phyloP scores from a whole-genome alignment of 2,888 invertebrate species.

The Lepidonotus clava region DNA sequence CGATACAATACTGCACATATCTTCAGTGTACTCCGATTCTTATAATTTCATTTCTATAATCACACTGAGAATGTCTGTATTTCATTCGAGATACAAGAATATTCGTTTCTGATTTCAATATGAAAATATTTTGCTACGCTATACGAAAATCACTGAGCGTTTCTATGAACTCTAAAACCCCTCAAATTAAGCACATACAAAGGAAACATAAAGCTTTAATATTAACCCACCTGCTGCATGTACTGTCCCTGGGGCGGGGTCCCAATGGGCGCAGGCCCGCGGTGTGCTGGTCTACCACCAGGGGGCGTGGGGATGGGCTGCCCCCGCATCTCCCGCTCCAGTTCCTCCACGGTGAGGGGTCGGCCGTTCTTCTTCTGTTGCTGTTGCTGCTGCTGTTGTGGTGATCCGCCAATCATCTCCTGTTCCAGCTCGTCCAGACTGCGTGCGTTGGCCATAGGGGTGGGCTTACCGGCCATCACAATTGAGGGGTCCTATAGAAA shows the following conservation, averaged over 20 bases:
- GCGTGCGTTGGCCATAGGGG: neutral
- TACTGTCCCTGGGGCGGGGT: conserved; percentile 21
- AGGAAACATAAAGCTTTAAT: no score
- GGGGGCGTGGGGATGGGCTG: neutral
- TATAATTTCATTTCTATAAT: neutral
- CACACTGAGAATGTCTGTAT: no score
- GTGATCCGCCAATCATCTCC: conserved; percentile 42
- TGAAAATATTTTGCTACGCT: no score
- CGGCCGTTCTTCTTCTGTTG: conserved; percentile 30
- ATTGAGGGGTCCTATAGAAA: conserved; percentile 53
- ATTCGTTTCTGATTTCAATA: no score
- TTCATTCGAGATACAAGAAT: no score
- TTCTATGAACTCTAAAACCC: no score
- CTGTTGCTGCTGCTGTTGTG: neutral
- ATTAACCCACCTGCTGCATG: no score
- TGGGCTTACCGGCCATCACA: conserved; percentile 47
- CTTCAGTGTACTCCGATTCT: neutral
- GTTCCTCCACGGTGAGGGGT: conserved; percentile 51
- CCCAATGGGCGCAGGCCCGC: conserved; percentile 28
- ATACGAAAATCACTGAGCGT: no score
- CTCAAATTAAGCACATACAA: no score
- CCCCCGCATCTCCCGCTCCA: conserved; percentile 56
- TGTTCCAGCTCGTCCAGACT: conserved; percentile 49
- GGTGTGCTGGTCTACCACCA: neutral
- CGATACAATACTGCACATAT: neutral